These are phyloP conservation scores for Coenonympha arcania DNA, from an alignment of 2,888 invertebrate species.

Conservation along the genomic window DNA sequence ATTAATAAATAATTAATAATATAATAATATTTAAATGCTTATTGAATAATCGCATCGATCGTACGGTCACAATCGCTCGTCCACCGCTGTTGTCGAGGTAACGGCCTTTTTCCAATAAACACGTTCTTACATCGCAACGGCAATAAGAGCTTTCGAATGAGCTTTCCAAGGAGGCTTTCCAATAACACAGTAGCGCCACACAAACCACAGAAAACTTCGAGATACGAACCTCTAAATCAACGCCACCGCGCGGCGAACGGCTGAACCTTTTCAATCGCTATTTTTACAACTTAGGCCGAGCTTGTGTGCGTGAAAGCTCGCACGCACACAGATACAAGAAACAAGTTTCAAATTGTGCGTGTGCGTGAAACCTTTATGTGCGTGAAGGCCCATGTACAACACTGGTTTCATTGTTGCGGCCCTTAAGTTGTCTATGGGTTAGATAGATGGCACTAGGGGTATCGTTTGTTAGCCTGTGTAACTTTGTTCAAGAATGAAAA, in stretches of 20 bases:
- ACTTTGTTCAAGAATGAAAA: conserved; percentile 27
- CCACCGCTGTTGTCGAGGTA: no score
- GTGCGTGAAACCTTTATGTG: conserved; percentile 54
- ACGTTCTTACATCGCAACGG: not conserved
- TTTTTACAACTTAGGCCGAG: conserved; percentile 48
- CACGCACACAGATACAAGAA: conserved; percentile 55
- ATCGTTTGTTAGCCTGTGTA: conserved; percentile 30
- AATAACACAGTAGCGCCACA: conserved; percentile 51
- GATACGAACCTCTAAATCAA: conserved; percentile 53
- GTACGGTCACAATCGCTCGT: no score
- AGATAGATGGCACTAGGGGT: conserved; percentile 67
- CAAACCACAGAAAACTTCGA: conserved; percentile 32
- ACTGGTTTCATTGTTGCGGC: conserved; percentile 38
- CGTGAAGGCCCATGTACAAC: conserved; percentile 52
- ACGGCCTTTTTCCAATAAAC: not conserved
- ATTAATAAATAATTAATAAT: no score
- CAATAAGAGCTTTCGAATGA: not conserved
- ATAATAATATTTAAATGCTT: no score
- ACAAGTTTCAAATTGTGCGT: conserved; percentile 53
- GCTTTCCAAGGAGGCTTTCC: no score
- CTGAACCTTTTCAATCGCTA: conserved; percentile 67
- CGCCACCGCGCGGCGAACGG: conserved; percentile 70
- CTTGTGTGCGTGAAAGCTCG: conserved; percentile 48
- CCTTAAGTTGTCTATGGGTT: conserved; percentile 52
- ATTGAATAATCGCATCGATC: no score